Base-by-base conservation (phyloP, 2,797 vertebrate genomes). In the Gambelia wislizenii region DNA sequence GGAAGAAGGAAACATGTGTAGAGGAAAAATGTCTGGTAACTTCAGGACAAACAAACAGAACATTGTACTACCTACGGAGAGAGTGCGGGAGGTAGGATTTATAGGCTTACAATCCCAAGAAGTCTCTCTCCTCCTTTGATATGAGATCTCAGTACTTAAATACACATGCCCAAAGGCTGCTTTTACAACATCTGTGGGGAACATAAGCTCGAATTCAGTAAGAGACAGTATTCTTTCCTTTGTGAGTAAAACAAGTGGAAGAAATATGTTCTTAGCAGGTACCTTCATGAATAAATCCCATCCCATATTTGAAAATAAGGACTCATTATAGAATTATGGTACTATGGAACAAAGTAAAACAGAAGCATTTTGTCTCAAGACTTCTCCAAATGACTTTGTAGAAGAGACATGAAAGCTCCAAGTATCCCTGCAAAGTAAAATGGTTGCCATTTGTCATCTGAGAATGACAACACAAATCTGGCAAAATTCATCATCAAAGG, bases 71-170 rank as follows among this genome's bases (percentile, higher is more conserved):
- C 87, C 52, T 78, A 30, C 42, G 42, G 42, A 49, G 1, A n/a
- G 16, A 76, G n/a, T 7, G 42, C 12, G 39, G 10, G 56, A 83
- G 61, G 27, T 70, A 13, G 42, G 59, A 67, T 36, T 25, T 25
- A 59, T 77, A 77, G 3, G 20, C 42, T 67, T 70, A 30, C 33
- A 12, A 42, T 72, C 75, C 64, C 81, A 56, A 13, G 39, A 78
- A 33, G 25, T 12, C 27, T 52, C 36, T 77, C 75, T 56, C 64
- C 44, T 72, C 75, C 61, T 89, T 59, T 89, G 74, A 54, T 89
- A n/a, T 78, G 78, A 70, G 82, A 84, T 33, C 70, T 75, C 44
- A 49, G 70, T 75, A n/a, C 49, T 78, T 78, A 69, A 89, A 84
- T 30, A 54, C 30, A 59, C 20, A 89, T 44, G 47, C 49, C 52